phyloP scores from a whole-genome alignment of 2,888 invertebrate genomes.

The Camptogramma bilineatum region DNA sequence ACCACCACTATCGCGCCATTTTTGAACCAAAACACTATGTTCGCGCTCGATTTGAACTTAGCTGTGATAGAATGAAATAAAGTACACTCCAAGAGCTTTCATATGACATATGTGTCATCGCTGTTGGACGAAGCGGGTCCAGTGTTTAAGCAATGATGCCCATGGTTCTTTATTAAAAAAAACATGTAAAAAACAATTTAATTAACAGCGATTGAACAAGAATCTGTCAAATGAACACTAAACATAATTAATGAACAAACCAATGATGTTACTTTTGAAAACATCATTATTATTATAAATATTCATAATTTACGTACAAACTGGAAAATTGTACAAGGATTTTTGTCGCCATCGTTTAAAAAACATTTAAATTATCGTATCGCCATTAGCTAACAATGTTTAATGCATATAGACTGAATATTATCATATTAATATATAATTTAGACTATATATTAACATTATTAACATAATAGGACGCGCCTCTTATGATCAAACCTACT shows the following conservation, averaged over 20 bases:
- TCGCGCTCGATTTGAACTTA: too few relatives aligned
- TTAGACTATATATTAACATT: slow-evolving; percentile 50
- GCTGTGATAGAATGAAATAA: too few relatives aligned
- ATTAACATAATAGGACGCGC: slow-evolving; percentile 50
- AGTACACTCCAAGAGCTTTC: too few relatives aligned
- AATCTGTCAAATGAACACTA: slow-evolving; percentile 1
- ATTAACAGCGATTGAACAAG: neutral
- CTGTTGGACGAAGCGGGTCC: too few relatives aligned
- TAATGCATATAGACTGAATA: slow-evolving; percentile 51
- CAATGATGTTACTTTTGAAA: too few relatives aligned
- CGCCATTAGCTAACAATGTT: slow-evolving; percentile 43
- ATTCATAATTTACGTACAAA: neutral
- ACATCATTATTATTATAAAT: too few relatives aligned
- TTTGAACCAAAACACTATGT: too few relatives aligned
- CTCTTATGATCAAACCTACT: slow-evolving; percentile 30
- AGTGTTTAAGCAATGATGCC: too few relatives aligned
- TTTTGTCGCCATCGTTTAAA: slow-evolving; percentile 35
- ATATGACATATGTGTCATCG: too few relatives aligned
- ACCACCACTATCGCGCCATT: too few relatives aligned
- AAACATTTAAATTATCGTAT: slow-evolving; percentile 34
- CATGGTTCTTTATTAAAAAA: neutral
- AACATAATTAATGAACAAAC: neutral
- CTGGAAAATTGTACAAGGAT: slow-evolving; percentile 12
- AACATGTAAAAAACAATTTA: neutral
- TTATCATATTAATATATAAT: slow-evolving; percentile 48